Percentiles rank a stretch among this genome's conserved stretches.
Evolutionary conservation across 2,888 invertebrate genomes (phyloP).

Genomic region (Seira musarum): DNA sequence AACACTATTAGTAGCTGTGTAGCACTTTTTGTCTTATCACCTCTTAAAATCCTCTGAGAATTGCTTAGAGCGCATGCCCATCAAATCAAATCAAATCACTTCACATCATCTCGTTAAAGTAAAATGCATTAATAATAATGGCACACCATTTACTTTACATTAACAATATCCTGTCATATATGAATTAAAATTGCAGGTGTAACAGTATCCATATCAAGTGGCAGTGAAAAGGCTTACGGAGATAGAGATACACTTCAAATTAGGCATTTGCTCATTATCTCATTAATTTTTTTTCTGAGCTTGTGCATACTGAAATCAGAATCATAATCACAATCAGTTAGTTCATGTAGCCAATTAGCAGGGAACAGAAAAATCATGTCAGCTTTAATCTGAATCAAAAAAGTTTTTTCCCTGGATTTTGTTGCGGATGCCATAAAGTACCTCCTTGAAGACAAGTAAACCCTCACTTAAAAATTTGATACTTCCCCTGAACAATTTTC

Average conservation of each 20-base stretch:
- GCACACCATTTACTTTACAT: not conserved
- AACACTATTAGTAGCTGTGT: not conserved
- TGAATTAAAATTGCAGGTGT: too few relatives aligned
- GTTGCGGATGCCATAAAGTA: slow-evolving; percentile 55
- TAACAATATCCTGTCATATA: not conserved
- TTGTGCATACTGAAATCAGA: too few relatives aligned
- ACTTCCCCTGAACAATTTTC: too few relatives aligned
- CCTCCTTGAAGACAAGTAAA: slow-evolving; percentile 10
- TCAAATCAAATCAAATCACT: too few relatives aligned
- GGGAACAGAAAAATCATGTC: slow-evolving; percentile 37
- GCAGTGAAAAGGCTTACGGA: too few relatives aligned
- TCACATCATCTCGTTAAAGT: too few relatives aligned
- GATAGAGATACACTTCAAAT: too few relatives aligned
- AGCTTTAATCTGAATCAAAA: slow-evolving; percentile 18
- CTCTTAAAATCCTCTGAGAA: not conserved
- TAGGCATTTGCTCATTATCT: too few relatives aligned
- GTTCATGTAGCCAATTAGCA: slow-evolving; percentile 56
- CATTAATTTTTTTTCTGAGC: too few relatives aligned
- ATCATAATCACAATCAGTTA: slow-evolving; percentile 7
- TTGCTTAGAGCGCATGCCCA: not conserved
- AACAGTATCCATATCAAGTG: too few relatives aligned
- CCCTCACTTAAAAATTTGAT: slow-evolving; percentile 49
- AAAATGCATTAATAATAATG: not conserved
- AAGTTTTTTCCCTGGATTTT: slow-evolving; percentile 45
- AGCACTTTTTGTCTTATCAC: not conserved